phyloP scores from a whole-genome alignment of 2,113 vertebrate genomes.

The Castor canadensis region DNA sequence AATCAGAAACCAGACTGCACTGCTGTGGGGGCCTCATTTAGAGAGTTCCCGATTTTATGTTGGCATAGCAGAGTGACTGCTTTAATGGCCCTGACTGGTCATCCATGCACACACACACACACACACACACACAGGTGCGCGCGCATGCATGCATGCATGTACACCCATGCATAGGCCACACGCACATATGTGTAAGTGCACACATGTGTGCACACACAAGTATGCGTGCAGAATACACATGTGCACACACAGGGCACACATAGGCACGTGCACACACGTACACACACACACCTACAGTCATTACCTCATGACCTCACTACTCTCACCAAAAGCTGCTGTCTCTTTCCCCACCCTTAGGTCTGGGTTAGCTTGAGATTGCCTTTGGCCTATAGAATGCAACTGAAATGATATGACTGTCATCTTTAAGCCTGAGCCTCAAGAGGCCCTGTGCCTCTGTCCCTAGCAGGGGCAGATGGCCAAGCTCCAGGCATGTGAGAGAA shows the following conservation, averaged over 20 bases:
- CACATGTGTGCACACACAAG: background rate
- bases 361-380: background rate
- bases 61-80: background rate
- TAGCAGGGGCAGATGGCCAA: background rate
- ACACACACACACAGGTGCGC: background rate
- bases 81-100: background rate
- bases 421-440: background rate
- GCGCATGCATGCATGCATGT: no score
- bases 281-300: background rate
- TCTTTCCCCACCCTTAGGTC: background rate
- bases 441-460: background rate
- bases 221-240: no score
- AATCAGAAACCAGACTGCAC: background rate
- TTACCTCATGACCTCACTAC: background rate
- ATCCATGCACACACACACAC: background rate
- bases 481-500: background rate
- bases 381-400: background rate
- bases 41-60: background rate
- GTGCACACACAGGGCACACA: no score
- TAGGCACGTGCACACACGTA: no score
- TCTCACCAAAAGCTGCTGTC: background rate
- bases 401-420: background rate
- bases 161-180: no score
- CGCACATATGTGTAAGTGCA: no score
- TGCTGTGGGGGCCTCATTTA: background rate